A percentile compares a stretch with the other conserved stretches of the same genome.
Conservation (phyloP, 1,140 invertebrate species). For the Drosophila seguyi region DNA sequence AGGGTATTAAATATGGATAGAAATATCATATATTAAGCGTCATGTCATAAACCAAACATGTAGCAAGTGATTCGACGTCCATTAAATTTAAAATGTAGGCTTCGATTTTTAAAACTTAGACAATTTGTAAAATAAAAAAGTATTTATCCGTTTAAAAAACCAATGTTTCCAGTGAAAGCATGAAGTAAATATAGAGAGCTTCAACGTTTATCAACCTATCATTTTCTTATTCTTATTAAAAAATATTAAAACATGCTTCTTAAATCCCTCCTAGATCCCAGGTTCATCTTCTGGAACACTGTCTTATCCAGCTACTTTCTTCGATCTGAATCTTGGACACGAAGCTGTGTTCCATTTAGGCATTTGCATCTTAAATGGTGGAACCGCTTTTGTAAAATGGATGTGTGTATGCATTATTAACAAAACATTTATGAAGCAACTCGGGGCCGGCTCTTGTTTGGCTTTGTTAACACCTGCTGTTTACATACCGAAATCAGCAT, state of each 20-base stretch:
- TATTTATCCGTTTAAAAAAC: too few species aligned
- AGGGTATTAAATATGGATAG: too few species aligned
- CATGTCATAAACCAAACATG: too few species aligned
- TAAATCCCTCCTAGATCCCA: neutral
- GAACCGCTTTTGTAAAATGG: constrained; percentile 56
- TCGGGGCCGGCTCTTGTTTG: constrained; percentile 44
- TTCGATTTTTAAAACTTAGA: too few species aligned
- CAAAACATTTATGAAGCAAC: constrained; percentile 62
- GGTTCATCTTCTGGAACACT: neutral
- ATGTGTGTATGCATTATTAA: constrained; percentile 61
- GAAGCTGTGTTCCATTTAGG: constrained; percentile 41
- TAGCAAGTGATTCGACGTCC: too few species aligned
- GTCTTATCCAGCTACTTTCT: constrained; percentile 11
- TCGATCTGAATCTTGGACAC: constrained; percentile 10
- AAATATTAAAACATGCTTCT: neutral
- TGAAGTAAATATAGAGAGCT: neutral
- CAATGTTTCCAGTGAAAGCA: too few species aligned
- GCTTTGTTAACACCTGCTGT: constrained; percentile 80
- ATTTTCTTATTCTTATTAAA: neutral
- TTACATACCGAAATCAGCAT: constrained; percentile 76
- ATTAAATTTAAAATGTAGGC: too few species aligned
- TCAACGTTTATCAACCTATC: neutral
- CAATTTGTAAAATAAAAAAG: too few species aligned
- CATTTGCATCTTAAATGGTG: constrained; percentile 42
- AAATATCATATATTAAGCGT: neutral